phyloP scores from a whole-genome alignment of 2,888 invertebrate genomes.

The Diploptera punctata region DNA sequence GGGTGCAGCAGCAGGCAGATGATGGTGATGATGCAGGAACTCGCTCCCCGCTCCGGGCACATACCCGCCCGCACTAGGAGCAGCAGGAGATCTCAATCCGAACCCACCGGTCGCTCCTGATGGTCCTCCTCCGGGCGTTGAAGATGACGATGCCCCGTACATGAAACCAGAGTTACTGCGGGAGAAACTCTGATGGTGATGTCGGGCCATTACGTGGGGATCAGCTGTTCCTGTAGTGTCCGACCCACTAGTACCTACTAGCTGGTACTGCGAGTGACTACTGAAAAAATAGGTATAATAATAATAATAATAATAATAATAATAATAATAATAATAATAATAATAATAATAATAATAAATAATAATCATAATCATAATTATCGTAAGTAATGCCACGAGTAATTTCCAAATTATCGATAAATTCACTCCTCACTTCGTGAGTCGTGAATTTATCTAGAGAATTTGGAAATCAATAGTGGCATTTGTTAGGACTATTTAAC shows the following conservation, averaged over 20 bases:
- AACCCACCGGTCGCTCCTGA: neutral
- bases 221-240: slow-evolving; percentile 19
- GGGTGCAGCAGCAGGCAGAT: slow-evolving; percentile 19
- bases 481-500: too few species aligned
- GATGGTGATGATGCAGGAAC: slow-evolving; percentile 37
- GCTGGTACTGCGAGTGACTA: slow-evolving; percentile 36
- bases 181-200: slow-evolving; percentile 27
- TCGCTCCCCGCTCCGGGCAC: slow-evolving; percentile 31
- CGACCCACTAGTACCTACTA: slow-evolving; percentile 4
- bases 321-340: too few species aligned
- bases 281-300: slow-evolving; percentile 21
- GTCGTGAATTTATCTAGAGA: too few species aligned
- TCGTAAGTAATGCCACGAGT: too few species aligned
- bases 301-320: neutral
- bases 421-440: too few species aligned
- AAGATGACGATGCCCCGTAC: slow-evolving; percentile 12
- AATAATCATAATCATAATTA: too few species aligned
- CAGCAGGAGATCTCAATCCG: slow-evolving; percentile 1
- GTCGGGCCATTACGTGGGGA: neutral
- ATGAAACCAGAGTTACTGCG: slow-evolving; percentile 29
- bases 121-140: neutral
- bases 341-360: too few species aligned
- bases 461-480: too few species aligned
- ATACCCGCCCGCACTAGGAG: slow-evolving; percentile 13
- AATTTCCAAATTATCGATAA: too few species aligned